Percentiles rank a stretch among this genome's conserved stretches.
phyloP scores from a whole-genome alignment of 2,797 vertebrate species.

The Xenopus petersii region DNA sequence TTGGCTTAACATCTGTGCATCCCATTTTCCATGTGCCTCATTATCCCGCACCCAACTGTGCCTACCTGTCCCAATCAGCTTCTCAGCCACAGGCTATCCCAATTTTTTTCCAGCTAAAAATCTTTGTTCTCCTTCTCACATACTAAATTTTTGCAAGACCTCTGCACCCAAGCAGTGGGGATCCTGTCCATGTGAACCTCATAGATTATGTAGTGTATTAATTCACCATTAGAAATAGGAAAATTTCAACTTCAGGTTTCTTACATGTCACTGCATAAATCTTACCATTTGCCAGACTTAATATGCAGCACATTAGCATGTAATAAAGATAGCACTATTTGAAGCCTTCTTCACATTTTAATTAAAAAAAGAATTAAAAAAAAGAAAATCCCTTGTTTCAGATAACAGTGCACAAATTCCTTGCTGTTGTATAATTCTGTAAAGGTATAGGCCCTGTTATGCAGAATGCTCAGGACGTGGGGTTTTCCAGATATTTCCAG shows the following conservation, averaged over 20 bases:
- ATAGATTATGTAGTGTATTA: slow-evolving; percentile 67
- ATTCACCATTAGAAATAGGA: slow-evolving; percentile 72
- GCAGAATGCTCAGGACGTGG: too few species aligned
- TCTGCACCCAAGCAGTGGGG: slow-evolving; percentile 72
- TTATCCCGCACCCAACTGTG: slow-evolving; percentile 79
- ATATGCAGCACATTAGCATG: slow-evolving; percentile 66
- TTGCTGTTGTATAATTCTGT: too few species aligned
- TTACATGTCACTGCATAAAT: slow-evolving; percentile 74
- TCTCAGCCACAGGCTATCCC: slow-evolving; percentile 77
- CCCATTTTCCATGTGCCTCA: slow-evolving; percentile 81
- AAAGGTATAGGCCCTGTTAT: too few species aligned
- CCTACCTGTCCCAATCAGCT: slow-evolving; percentile 81
- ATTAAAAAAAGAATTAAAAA: slow-evolving; percentile 49
- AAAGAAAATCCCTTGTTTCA: background rate
- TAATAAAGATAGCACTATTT: slow-evolving; percentile 74
- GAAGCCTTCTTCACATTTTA: slow-evolving; percentile 68
- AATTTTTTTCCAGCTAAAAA: slow-evolving; percentile 69
- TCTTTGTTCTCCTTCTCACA: slow-evolving; percentile 82
- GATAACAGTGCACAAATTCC: background rate
- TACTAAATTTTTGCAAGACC: slow-evolving; percentile 79
- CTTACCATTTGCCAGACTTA: slow-evolving; percentile 69
- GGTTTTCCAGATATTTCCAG: too few species aligned
- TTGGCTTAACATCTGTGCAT: slow-evolving; percentile 85
- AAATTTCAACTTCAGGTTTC: slow-evolving; percentile 71
- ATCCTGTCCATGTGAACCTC: slow-evolving; percentile 66